Conservation (phyloP, 2,113 vertebrate species). For the Hyla sarda region DNA sequence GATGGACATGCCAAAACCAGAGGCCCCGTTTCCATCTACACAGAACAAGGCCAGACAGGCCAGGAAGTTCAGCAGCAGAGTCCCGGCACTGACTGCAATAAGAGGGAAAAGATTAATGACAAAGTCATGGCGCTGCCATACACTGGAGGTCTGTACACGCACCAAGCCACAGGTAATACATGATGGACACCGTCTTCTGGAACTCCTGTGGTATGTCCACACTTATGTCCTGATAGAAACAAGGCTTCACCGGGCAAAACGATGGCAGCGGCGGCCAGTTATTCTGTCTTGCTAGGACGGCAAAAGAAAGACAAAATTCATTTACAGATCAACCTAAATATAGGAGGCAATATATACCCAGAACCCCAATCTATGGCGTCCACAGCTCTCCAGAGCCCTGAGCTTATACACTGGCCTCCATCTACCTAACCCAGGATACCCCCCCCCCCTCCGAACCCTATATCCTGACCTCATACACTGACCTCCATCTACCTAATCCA, state of each 20-base stretch:
- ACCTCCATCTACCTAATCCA: too few relatives aligned
- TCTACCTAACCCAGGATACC: too few relatives aligned
- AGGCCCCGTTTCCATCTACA: slow-evolving; percentile 70
- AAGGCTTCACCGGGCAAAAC: slow-evolving; percentile 91
- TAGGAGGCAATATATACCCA: too few relatives aligned
- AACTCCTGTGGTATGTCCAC: slow-evolving; percentile 90
- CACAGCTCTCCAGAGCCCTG: too few relatives aligned
- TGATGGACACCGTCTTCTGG: slow-evolving; percentile 87
- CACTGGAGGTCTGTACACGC: not conserved
- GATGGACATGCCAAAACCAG: slow-evolving; percentile 89
- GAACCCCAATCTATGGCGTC: too few relatives aligned
- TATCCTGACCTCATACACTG: too few relatives aligned
- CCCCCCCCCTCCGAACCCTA: too few relatives aligned
- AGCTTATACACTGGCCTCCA: too few relatives aligned
- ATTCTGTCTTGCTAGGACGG: slow-evolving; percentile 80
- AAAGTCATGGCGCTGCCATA: not conserved
- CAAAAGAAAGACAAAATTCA: not conserved
- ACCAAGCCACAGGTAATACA: slow-evolving; percentile 96
- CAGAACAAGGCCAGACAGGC: slow-evolving; percentile 88
- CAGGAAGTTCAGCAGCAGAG: slow-evolving; percentile 86
- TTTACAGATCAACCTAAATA: not conserved
- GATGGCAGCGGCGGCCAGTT: slow-evolving; percentile 95
- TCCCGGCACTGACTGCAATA: slow-evolving; percentile 77
- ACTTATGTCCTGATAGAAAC: slow-evolving; percentile 95
- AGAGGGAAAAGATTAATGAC: not conserved